Evolutionary conservation across 2,797 vertebrate genomes (phyloP).

Genomic region (Mionectes olivaceus): DNA sequence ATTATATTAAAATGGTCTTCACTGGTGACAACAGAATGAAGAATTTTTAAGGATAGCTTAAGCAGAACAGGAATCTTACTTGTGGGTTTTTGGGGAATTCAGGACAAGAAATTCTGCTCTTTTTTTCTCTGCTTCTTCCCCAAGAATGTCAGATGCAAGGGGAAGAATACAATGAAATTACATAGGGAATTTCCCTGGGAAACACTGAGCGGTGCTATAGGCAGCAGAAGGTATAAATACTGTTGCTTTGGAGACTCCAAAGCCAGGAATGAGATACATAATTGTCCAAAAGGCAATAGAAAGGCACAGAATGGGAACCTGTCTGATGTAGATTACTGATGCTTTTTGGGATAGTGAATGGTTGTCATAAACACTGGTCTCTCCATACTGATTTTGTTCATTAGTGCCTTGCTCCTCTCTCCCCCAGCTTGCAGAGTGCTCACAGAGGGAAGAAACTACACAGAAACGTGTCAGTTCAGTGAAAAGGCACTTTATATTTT

Average conservation of each 20-base stretch:
- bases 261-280: background rate
- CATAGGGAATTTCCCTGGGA: background rate
- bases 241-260: background rate
- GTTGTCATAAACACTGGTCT: background rate
- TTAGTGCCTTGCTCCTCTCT: background rate
- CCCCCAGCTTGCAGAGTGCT: background rate
- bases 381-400: background rate
- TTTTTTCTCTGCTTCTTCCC: background rate
- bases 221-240: background rate
- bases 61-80: background rate
- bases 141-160: background rate
- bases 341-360: background rate
- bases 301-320: background rate
- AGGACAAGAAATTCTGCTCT: background rate
- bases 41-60: background rate
- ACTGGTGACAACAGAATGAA: background rate
- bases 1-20: background rate
- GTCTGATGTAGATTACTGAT: background rate
- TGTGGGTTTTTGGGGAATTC: background rate
- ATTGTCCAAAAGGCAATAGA: background rate
- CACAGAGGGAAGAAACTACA: background rate
- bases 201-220: background rate
- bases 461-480: background rate
- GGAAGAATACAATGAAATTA: background rate
- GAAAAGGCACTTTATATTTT: background rate